Conservation (phyloP, 2,888 invertebrate genomes). For the Brenthis daphne region DNA sequence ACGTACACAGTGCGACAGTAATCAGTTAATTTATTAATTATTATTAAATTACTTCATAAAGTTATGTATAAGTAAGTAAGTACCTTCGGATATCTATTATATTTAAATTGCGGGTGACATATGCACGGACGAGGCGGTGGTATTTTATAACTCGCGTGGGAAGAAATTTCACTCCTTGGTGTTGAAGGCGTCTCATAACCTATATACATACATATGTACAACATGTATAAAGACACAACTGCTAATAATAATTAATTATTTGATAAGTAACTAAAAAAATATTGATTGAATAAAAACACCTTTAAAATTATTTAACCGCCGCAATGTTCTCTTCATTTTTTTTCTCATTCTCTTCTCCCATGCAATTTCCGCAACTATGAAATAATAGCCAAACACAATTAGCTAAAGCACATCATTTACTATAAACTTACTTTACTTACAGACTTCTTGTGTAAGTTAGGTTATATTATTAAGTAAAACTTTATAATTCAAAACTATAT, state of each 20-base stretch:
- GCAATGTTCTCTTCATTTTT: conserved; percentile 63
- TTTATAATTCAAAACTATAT: conserved; percentile 2
- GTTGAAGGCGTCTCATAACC: conserved; percentile 67
- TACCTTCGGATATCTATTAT: conserved; percentile 72
- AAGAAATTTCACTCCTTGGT: conserved; percentile 61
- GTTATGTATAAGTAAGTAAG: not conserved
- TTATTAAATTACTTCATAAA: not conserved
- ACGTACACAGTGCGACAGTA: too few relatives aligned
- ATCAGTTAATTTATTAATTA: too few relatives aligned
- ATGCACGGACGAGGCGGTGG: conserved; percentile 64
- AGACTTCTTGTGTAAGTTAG: not conserved
- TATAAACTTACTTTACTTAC: not conserved
- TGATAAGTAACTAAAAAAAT: not conserved
- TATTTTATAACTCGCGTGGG: conserved; percentile 64
- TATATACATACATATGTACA: conserved; percentile 37
- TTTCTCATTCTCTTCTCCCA: conserved; percentile 73
- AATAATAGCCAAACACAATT: not conserved
- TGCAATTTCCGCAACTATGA: conserved; percentile 65
- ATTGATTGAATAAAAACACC: conserved; percentile 46
- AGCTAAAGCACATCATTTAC: not conserved
- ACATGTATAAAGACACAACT: not conserved
- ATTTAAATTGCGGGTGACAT: conserved; percentile 59
- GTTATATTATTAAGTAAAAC: conserved; percentile 2
- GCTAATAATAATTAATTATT: not conserved
- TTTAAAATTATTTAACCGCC: conserved; percentile 64